Evolutionary conservation across 2,113 vertebrate species (phyloP), one percentile per base, ranked within the genome.

Genomic region (Otus sunia): DNA sequence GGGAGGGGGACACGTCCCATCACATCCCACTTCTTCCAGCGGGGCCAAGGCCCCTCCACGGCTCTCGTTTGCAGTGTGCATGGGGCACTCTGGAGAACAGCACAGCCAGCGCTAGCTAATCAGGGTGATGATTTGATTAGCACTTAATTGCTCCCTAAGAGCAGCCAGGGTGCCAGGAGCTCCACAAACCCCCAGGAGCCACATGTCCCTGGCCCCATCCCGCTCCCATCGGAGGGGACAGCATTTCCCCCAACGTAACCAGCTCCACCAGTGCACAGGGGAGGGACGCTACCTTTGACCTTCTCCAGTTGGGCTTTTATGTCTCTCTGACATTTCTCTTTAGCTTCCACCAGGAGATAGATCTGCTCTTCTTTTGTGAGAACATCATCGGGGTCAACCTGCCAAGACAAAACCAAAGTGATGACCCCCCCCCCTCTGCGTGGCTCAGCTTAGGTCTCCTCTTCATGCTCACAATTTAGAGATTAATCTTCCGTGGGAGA

Each of bases 281-380:
- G 1, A n/a, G 16, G 52, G 30, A 62, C 2, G 2, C 30, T 95
- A 99, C 99, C 98, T 98, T 96, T 97, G 60, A 97, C 58, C 39
- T 86, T 89, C 39, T 97, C 96, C 81, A 96, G 91, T n/a, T 98
- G 98, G 45, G 97, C 92, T 71, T 81, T 96, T 81, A 99, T 98
- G 83, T 83, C 97, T 67, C 93, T 97, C 90, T 99, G 98, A 88
- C 99, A 99, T 64, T 96, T 98, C 87, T 97, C 95, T n/a, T 98
- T 98, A 27, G 99, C 99, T 74, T 98, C 98, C 62, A 98, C 98
- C 96, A 99, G 97, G 64, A 99, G 97, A 79, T 98, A 99, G 97
- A 99, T 99, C 97, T 99, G 99, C 95, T 99, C 99, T 47, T 99
- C 99, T 78, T 98, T 98, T 0, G 99, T 99, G 92, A 99, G 98